Evolutionary conservation across 2,113 vertebrate species (phyloP).

Genomic region (Muscicapa adusta): DNA sequence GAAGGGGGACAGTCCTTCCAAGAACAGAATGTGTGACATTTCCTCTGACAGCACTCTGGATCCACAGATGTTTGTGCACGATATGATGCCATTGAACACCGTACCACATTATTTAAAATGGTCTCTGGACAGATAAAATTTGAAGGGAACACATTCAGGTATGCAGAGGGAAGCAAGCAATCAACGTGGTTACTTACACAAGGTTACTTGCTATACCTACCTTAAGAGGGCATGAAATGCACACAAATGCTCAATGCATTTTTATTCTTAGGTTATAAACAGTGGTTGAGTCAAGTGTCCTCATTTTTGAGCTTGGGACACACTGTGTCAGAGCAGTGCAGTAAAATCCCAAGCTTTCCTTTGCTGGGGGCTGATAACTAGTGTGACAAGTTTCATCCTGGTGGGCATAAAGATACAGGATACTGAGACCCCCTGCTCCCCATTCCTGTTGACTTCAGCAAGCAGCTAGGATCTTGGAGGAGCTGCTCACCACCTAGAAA

Average conservation of each 20-base stretch:
- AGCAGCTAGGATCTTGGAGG: constrained; percentile 17
- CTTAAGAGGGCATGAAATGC: constrained; percentile 69
- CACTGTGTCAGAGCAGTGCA: rapidly evolving
- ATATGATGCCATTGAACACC: neutral
- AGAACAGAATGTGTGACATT: neutral
- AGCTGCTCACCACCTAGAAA: constrained; percentile 57
- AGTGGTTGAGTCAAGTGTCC: neutral
- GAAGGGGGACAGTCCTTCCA: neutral
- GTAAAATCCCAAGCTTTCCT: neutral
- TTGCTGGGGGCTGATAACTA: neutral
- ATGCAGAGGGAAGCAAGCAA: neutral
- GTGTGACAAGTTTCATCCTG: neutral
- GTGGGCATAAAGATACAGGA: neutral
- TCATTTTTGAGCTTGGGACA: neutral
- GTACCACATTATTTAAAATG: neutral
- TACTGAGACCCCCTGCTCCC: neutral
- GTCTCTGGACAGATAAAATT: neutral
- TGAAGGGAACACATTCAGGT: neutral
- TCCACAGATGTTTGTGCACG: neutral
- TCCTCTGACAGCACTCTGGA: neutral
- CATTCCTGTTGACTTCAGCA: constrained; percentile 1
- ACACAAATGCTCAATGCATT: constrained; percentile 40
- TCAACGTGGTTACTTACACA: neutral
- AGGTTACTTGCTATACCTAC: constrained; percentile 58
- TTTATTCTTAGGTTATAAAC: constrained; percentile 16